Evolutionary conservation across 1,140 invertebrate genomes (phyloP).

Genomic region (Heliconius himera): DNA sequence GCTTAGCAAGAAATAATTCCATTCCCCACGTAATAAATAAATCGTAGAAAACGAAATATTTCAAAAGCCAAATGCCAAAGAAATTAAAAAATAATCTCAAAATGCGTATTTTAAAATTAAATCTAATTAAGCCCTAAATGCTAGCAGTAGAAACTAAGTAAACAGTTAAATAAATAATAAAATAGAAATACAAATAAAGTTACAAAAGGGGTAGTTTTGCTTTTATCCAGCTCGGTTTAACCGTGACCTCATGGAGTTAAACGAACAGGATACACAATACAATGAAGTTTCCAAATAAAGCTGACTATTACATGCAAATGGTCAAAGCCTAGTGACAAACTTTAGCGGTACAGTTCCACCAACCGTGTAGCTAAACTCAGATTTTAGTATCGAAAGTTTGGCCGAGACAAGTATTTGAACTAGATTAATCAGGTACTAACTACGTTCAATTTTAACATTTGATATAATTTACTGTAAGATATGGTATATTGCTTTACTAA

Average conservation of each 20-base stretch:
- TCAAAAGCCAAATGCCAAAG: too few relatives aligned
- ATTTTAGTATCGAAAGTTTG: slow-evolving; percentile 16
- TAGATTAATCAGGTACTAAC: neutral
- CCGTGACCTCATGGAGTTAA: slow-evolving; percentile 28
- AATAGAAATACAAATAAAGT: slow-evolving; percentile 25
- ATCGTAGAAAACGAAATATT: too few relatives aligned
- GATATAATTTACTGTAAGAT: neutral
- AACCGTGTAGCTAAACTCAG: neutral
- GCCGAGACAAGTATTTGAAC: neutral
- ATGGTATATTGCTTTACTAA: too few relatives aligned
- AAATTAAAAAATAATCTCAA: too few relatives aligned
- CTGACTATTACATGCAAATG: slow-evolving; percentile 31
- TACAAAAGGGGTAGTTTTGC: slow-evolving; percentile 27
- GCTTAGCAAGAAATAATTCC: too few relatives aligned
- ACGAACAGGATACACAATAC: slow-evolving; percentile 20
- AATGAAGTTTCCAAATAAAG: slow-evolving; percentile 29
- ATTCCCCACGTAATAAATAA: too few relatives aligned
- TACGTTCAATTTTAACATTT: neutral
- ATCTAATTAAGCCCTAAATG: neutral
- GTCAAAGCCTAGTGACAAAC: slow-evolving; percentile 20
- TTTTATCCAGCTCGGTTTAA: slow-evolving; percentile 26
- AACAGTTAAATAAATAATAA: slow-evolving; percentile 1
- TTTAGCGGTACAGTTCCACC: slow-evolving; percentile 13
- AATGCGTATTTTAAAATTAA: neutral
- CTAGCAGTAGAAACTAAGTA: neutral